Evolutionary conservation across 2,113 vertebrate species (phyloP), one percentile per base, ranked within the genome.

Genomic region (Paratilapia polleni): DNA sequence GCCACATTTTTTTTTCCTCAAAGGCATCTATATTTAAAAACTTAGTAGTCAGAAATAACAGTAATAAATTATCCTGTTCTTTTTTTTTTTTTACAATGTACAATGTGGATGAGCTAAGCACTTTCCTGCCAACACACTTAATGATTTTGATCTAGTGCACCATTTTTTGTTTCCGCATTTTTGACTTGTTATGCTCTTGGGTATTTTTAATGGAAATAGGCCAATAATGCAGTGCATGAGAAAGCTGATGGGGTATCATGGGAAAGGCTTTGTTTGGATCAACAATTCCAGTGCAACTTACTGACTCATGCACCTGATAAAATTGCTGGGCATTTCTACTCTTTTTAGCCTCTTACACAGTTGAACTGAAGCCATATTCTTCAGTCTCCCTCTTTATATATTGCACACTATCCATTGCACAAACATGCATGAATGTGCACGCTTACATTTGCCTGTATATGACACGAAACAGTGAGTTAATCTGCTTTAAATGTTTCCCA

Each of bases 211-310:
- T 54, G 38, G 75, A 77, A 75, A 88, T 15, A 58, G 77, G 74
- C 84, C 84, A 74, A 4, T 66, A 12, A 34, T 58, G 54, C 58
- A 14, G 19, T 9, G 31, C 28, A 6, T 54, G 41, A 81, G 83
- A 80, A 82, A 52, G 17, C 12, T 38, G 9, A 38, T 22, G 41
- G 24, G 64, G 54, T 12, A 59, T 81, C 81, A 81, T 62, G 78
- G 74, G 79, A 82, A 83, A 78, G 63, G 52, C 34, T 47, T 78
- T 52, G 60, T 80, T 57, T 78, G 58, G 77, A 86, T 76, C 36
- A 13, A 64, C 41, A 43, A 10, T 26, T 84, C 28, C 19, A 82
- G 68, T 26, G 34, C 56, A 24, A 22, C 12, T 28, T 57, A 58
- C 28, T 26, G 61, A 59, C 15, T 77, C 10, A 64, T 24, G 12